Base-by-base conservation (phyloP, 2,113 vertebrate genomes). In the Eurypyga helias region DNA sequence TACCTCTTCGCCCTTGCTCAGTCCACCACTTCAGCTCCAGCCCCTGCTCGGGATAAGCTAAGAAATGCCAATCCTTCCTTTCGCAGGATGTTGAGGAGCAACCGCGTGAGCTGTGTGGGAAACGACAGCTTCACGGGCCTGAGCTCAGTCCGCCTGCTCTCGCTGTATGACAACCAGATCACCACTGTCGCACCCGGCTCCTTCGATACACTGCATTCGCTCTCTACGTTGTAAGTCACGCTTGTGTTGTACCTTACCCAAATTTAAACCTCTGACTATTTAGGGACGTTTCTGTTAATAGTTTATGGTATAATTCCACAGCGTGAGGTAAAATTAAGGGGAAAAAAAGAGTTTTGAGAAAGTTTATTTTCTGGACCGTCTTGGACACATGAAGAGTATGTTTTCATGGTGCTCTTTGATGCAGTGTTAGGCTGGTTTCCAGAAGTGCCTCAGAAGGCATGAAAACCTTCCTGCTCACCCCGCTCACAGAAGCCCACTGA, bases 151-250 rank as follows among this genome's bases (percentile, higher is more conserved):
- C 99, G 99, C 41, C 97, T 99, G 86, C 98, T 99, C 70, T 99
- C 99, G 0, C 98, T 99, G 45, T 99, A 99, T 18, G 99, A 99
- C 97, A 99, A 99, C 98, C 99, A 99, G 96, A 99, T 99, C 96
- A 99, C 99, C 85, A 99, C 99, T 0, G 98, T 99, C 96, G 98
- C 98, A 45, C 99, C 99, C 0, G 99, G 99, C 41, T 99, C 99
- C 70, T 99, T 99, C 3, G 99, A 99, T 93, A 99, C 99, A 0
- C 98, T 99, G 29, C 99, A 99, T 90, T 99, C 99, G 0, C 99
- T 99, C 83, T 99, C 99, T 34, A 99, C 99, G 0, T 98, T 99
- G 99, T 99, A 95, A 99, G 99, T 98, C 87, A 45, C 13, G 1
- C 57, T 60, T 4, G 0, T 38, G 49, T 65, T 61, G 49, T 38